Base-by-base conservation (phyloP, 2,797 vertebrate species). In the Fundulus diaphanus region DNA sequence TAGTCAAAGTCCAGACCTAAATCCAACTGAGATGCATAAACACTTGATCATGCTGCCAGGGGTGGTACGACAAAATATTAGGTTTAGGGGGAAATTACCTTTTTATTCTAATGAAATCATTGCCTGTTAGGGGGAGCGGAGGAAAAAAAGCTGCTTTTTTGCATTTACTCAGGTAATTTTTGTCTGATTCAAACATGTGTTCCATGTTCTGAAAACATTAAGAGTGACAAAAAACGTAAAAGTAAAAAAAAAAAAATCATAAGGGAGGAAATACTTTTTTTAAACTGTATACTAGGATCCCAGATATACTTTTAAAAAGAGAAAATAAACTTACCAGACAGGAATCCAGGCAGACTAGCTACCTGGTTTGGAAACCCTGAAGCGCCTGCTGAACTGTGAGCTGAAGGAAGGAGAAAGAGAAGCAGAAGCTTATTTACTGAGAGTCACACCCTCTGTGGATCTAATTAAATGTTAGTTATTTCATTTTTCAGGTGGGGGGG, bases 311-410 rank as follows among this genome's bases (percentile, higher is more conserved):
- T 24, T 48, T 24, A 75, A 56, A 56, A 0, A 51, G 65, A 76
- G 35, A 35, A 72, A 65, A 73, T 20, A 70, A 84, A 93, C 92
- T 90, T 86, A 94, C 92, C 90, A n/a, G 83, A 77, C 77, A 63
- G 72, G 82, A 75, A 44, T 88, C 80, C 82, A 51, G 80, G 83
- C 44, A 51, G 81, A 74, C 76, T 88, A 90, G 77, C 80, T 87
- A 83, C 35, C 80, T 88, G 66, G 68, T 78, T 42, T 82, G 84
- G 74, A 80, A 84, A 72, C 82, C 72, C 13, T 52, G 76, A 15
- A 85, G 88, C 61, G 71, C 69, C 79, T 86, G 84, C 24, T 87
- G 91, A 84, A 76, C 74, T 46, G 80, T 63, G 59, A 78, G 72
- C 90, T 92, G 86, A 5, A 82, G 73, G 44, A 65, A 68, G 20